Conservation (phyloP, 2,797 vertebrate species). For the Pseudomugil gertrudae region DNA sequence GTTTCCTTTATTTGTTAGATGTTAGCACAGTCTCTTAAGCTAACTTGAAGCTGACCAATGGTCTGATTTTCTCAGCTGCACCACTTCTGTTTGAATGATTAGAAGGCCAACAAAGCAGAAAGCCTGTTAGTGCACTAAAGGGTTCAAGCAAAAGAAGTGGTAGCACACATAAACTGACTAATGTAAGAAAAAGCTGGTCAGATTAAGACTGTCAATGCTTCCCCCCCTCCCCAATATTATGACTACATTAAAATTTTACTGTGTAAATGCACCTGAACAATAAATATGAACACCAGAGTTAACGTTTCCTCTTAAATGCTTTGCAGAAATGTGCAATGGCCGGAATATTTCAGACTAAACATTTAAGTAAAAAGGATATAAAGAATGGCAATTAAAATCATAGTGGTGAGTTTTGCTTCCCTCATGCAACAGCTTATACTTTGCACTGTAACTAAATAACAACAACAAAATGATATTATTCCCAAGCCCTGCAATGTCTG, state of each 20-base stretch:
- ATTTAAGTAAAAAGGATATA: slow-evolving; percentile 43
- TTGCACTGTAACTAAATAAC: slow-evolving; percentile 69
- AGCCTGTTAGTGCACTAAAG: slow-evolving; percentile 38
- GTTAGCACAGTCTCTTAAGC: slow-evolving; percentile 4
- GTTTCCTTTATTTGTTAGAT: neutral
- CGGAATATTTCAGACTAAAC: slow-evolving; percentile 25
- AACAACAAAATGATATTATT: slow-evolving; percentile 71
- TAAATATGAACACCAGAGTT: slow-evolving; percentile 28
- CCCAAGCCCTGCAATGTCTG: slow-evolving; percentile 85
- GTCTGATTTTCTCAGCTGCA: slow-evolving; percentile 17
- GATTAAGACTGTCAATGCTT: neutral
- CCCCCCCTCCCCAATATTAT: slow-evolving; percentile 22
- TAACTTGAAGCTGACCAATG: slow-evolving; percentile 2
- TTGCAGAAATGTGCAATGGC: slow-evolving; percentile 25
- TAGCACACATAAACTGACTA: neutral
- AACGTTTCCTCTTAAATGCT: slow-evolving; percentile 15
- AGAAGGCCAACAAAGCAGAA: slow-evolving; percentile 48
- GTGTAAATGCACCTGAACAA: neutral
- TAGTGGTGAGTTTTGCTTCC: slow-evolving; percentile 35
- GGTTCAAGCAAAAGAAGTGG: slow-evolving; percentile 22
- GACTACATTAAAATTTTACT: slow-evolving; percentile 18
- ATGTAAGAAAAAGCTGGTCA: neutral
- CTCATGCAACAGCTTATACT: slow-evolving; percentile 58
- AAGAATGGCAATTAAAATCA: slow-evolving; percentile 50
- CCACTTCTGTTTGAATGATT: slow-evolving; percentile 22